Conservation (phyloP, 2,797 vertebrate genomes). For the Anniella stebbinsi region DNA sequence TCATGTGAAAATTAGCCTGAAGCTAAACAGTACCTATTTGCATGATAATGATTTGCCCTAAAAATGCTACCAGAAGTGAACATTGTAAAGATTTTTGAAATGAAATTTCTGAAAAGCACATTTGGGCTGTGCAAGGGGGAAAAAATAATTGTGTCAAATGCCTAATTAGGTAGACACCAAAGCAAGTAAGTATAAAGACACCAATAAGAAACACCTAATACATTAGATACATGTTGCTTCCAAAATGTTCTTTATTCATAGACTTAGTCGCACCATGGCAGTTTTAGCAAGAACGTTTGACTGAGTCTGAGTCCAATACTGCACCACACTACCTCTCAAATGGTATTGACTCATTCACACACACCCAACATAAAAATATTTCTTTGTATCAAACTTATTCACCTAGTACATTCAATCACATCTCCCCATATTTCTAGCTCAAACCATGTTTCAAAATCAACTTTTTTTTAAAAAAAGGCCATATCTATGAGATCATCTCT, state of each 20-base stretch:
- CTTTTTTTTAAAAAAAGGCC: background rate
- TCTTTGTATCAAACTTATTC: background rate
- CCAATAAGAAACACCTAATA: background rate
- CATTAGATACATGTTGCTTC: accelerated
- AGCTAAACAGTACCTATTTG: conserved; percentile 58
- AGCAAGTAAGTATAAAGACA: background rate
- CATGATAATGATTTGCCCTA: conserved; percentile 61
- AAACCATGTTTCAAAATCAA: background rate
- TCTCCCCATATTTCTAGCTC: background rate
- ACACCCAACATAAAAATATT: background rate
- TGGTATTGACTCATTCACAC: background rate
- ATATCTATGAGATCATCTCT: background rate
- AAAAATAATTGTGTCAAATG: background rate
- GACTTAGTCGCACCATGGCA: background rate
- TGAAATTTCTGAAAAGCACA: conserved; percentile 26
- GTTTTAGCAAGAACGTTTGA: accelerated
- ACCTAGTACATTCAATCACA: background rate
- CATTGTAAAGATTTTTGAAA: conserved; percentile 14
- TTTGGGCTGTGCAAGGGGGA: background rate
- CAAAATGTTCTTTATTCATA: background rate
- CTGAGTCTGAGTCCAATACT: background rate
- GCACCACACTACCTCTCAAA: background rate
- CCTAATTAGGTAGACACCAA: background rate
- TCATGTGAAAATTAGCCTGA: conserved; percentile 49
- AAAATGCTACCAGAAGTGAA: conserved; percentile 20